Conservation (phyloP, 2,888 invertebrate species). For the Lampropteryx suffumata region DNA sequence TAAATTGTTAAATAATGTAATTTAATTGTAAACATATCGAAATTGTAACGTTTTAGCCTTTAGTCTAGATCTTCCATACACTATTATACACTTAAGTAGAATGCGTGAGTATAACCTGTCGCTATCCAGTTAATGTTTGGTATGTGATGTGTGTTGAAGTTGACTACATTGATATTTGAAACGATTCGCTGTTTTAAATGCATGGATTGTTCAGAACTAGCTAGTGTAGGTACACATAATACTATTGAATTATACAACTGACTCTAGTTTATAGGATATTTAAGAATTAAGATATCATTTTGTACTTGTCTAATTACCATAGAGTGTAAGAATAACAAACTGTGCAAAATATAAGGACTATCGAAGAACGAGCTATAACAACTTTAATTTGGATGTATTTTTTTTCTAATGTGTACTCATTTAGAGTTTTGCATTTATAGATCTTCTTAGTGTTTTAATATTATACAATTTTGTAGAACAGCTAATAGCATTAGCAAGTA, state of each 20-base stretch:
- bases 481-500: constrained; percentile 41
- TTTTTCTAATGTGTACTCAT: constrained; percentile 78
- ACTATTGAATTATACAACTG: constrained; percentile 76
- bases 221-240: constrained; percentile 58
- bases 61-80: constrained; percentile 81
- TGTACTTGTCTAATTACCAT: constrained; percentile 82
- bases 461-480: constrained; percentile 70
- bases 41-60: constrained; percentile 77
- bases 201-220: constrained; percentile 59
- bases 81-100: constrained; percentile 56
- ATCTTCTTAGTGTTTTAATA: constrained; percentile 71
- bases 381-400: constrained; percentile 76
- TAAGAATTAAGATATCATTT: constrained; percentile 79
- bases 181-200: constrained; percentile 51
- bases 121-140: constrained; percentile 10
- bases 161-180: constrained; percentile 27
- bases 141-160: constrained; percentile 20
- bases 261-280: constrained; percentile 77
- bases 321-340: constrained; percentile 77
- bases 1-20: constrained; percentile 67
- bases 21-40: constrained; percentile 77
- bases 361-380: constrained; percentile 75
- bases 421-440: constrained; percentile 81
- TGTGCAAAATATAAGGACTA: constrained; percentile 73
- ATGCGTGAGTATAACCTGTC: constrained; percentile 51